Conservation (phyloP, 1,140 invertebrate genomes). For the Ptiloglossa arizonensis region DNA sequence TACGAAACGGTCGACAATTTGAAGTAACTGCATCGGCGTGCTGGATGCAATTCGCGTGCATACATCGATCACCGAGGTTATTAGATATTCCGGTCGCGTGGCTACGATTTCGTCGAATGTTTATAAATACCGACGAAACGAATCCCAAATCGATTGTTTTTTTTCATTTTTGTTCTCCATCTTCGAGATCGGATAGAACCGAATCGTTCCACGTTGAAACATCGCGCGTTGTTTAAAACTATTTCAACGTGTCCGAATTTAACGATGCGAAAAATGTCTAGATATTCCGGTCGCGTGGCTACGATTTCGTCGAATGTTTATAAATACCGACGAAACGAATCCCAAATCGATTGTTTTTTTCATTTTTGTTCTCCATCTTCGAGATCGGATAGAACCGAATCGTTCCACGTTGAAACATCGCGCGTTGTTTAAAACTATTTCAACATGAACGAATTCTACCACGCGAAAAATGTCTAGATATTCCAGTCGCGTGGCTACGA, state of each 20-base stretch:
- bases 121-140: background rate
- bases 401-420: no score
- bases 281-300: background rate
- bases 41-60: conserved; percentile 2
- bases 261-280: no score
- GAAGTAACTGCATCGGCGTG: background rate
- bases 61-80: background rate
- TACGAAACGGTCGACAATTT: conserved; percentile 32
- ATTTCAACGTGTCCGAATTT: background rate
- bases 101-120: background rate
- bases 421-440: no score
- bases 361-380: no score
- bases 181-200: no score
- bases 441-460: background rate
- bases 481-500: background rate
- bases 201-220: no score
- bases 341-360: no score
- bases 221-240: background rate
- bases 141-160: no score
- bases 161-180: no score
- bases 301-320: background rate
- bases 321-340: background rate
- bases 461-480: background rate
- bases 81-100: conserved; percentile 1
- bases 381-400: no score